Conservation (phyloP, 1,140 invertebrate genomes). For the Achatina immaculata region DNA sequence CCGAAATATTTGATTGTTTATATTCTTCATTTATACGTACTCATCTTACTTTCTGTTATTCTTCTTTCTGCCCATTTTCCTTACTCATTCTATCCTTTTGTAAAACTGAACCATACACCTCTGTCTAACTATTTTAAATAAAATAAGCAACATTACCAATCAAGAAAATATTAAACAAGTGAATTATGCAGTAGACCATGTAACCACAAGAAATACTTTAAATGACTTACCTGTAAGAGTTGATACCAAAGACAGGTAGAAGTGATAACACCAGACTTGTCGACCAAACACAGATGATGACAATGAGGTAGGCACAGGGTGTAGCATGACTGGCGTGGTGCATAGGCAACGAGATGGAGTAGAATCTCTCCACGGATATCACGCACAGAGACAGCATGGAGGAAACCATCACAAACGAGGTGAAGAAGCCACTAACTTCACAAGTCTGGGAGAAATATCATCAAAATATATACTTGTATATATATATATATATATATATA, state of each 20-base stretch:
- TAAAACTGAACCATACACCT: too few species aligned
- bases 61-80: too few species aligned
- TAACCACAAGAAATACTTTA: neutral
- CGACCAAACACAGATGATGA: slow-evolving; percentile 30
- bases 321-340: slow-evolving; percentile 40
- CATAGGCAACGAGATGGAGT: slow-evolving; percentile 43
- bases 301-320: neutral
- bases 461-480: too few species aligned
- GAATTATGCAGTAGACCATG: too few species aligned
- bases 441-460: slow-evolving; percentile 8
- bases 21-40: too few species aligned
- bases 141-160: too few species aligned
- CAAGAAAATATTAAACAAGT: too few species aligned
- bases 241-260: slow-evolving; percentile 29
- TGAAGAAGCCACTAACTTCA: slow-evolving; percentile 21
- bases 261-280: slow-evolving; percentile 8
- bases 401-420: slow-evolving; percentile 15
- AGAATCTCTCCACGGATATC: slow-evolving; percentile 42
- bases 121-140: too few species aligned
- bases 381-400: slow-evolving; percentile 36
- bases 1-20: too few species aligned
- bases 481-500: too few species aligned
- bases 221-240: slow-evolving; percentile 22
- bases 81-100: too few species aligned
- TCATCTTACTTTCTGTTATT: too few species aligned